phyloP scores from a whole-genome alignment of 2,888 invertebrate species.

The Zonitis immaculata region DNA sequence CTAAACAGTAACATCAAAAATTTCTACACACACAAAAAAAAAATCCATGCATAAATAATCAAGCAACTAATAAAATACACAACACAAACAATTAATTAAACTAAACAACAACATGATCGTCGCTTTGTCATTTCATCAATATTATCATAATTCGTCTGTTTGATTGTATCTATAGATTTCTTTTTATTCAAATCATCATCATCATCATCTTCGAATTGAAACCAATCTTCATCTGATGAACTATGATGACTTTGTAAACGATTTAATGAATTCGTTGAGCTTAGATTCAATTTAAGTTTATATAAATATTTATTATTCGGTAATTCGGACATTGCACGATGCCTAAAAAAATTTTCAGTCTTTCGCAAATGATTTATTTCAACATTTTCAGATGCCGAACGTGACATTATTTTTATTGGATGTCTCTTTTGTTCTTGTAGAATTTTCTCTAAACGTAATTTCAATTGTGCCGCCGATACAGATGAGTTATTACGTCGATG shows the following conservation, averaged over 20 bases:
- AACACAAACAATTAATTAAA: neutral
- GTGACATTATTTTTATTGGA: constrained; percentile 30
- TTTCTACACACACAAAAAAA: constrained; percentile 16
- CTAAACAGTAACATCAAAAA: constrained; percentile 10
- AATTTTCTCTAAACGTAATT: constrained; percentile 56
- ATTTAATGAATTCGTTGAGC: constrained; percentile 32
- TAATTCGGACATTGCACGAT: constrained; percentile 40
- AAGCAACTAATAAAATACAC: constrained; percentile 17
- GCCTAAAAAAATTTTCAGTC: constrained; percentile 23
- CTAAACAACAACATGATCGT: constrained; percentile 10
- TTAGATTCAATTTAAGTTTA: constrained; percentile 29
- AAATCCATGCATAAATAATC: constrained; percentile 16
- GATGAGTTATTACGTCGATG: constrained; percentile 35
- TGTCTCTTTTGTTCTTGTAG: constrained; percentile 31
- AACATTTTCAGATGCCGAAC: constrained; percentile 37
- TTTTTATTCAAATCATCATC: neutral
- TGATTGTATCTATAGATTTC: constrained; percentile 2
- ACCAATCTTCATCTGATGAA: constrained; percentile 51
- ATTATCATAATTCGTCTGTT: neutral
- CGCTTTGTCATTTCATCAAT: neutral
- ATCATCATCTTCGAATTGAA: constrained; percentile 42
- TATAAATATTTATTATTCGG: constrained; percentile 22
- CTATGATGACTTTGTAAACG: constrained; percentile 49
- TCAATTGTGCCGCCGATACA: constrained; percentile 62
- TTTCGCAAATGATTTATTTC: constrained; percentile 5